Evolutionary conservation across 2,797 vertebrate species (phyloP).

Genomic region (Cygnus olor): DNA sequence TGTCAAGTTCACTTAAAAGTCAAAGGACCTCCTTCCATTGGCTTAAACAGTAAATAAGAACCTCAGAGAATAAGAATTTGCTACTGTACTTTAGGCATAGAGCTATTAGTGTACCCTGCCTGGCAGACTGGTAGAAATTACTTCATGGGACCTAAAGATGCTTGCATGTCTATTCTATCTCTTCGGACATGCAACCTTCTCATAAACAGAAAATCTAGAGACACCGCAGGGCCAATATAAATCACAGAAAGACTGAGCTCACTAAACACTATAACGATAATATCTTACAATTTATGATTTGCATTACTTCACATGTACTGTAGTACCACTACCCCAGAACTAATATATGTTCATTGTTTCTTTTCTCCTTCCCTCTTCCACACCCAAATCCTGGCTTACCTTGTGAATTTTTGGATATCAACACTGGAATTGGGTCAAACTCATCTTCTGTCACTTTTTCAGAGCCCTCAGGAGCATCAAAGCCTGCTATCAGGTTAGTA

Average conservation of each 20-base stretch:
- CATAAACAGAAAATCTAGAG: background rate
- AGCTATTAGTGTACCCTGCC: background rate
- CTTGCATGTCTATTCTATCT: rapidly evolving
- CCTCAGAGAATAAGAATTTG: rapidly evolving
- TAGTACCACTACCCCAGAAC: background rate
- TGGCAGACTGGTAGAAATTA: background rate
- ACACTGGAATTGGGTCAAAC: conserved; percentile 99
- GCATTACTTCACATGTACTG: background rate
- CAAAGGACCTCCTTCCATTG: background rate
- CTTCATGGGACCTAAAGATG: background rate
- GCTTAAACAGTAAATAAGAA: background rate
- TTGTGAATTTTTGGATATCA: conserved; percentile 98
- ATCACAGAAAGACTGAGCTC: background rate
- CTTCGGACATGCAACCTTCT: background rate
- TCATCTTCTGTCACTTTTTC: conserved; percentile 94
- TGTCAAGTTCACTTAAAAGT: background rate
- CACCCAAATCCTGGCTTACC: conserved; percentile 86
- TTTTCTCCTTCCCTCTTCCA: conserved; percentile 1
- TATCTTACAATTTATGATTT: rapidly evolving
- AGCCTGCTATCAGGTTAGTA: conserved; percentile 94
- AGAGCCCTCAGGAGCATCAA: conserved; percentile 87
- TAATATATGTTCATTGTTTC: background rate
- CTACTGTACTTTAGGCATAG: background rate
- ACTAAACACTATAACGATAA: background rate
- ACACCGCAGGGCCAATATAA: background rate